Base-by-base conservation (phyloP, 2,113 vertebrate species). In the Aptenodytes forsteri region DNA sequence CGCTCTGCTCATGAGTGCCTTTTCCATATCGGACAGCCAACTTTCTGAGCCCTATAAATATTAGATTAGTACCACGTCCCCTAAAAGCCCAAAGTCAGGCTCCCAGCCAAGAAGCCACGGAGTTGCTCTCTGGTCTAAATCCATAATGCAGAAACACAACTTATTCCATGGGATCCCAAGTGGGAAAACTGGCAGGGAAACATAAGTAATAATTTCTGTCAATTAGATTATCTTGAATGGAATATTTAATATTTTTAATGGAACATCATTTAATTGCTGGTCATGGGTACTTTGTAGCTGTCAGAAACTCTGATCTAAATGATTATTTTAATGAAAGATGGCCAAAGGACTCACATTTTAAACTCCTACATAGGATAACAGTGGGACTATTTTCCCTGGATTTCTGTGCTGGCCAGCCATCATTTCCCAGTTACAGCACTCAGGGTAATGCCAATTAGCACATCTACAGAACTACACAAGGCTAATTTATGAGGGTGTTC, bases 41-140 rank as follows among this genome's bases (percentile, higher is more conserved):
- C 61, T 98, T 98, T 93, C 79, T 1, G 4, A 95, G 83, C 40
- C 50, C 56, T 91, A 49, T 61, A 97, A 96, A 94, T 95, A 91
- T 62, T n/a, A 62, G 50, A 71, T 89, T 78, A 93, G 79, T 65
- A 79, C 79, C 40, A 19, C 0, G 1, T 92, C 81, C 78, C 49
- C 55, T 86, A 77, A 89, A 95, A 95, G 56, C 32, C 71, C 86
- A 30, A 95, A 93, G 62, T 77, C 56, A 84, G 87, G 87, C 89
- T 82, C 34, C 27, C 50, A 80, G 86, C 94, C 95, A 98, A 98
- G 79, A 77, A 96, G 40, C 38, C 62, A 88, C 8, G 8, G 50
- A 71, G 75, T 61, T 91, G 65, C 64, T 50, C 42, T 82, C 70
- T 69, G 34, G 40, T 82, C 59, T 96, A 97, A 96, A 95, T 82